A percentile compares a stretch with the other conserved stretches of the same genome.
phyloP scores from a whole-genome alignment of 2,797 vertebrate genomes.

The Pelobates cultripes region DNA sequence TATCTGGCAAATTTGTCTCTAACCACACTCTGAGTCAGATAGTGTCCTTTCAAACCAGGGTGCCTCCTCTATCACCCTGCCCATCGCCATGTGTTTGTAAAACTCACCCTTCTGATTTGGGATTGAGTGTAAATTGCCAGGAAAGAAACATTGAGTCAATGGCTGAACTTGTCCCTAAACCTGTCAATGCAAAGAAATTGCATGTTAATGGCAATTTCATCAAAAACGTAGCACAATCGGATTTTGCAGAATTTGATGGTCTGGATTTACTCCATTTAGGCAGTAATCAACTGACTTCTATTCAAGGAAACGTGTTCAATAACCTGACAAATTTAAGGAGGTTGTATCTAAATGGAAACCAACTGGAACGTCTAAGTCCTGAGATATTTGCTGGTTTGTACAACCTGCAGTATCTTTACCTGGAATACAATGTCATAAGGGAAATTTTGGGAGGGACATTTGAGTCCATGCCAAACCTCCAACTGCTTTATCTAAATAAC shows the following conservation, averaged over 20 bases:
- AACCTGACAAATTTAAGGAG: constrained; percentile 95
- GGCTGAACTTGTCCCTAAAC: constrained; percentile 86
- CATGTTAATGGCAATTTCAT: constrained; percentile 95
- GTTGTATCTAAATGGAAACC: constrained; percentile 95
- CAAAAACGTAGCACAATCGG: constrained; percentile 81
- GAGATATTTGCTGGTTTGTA: constrained; percentile 95
- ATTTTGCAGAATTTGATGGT: constrained; percentile 92
- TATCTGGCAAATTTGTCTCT: constrained; percentile 86
- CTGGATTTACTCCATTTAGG: constrained; percentile 95
- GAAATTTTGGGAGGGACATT: constrained; percentile 95
- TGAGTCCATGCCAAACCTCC: constrained; percentile 94
- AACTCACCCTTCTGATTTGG: constrained; percentile 93
- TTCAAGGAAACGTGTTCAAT: constrained; percentile 90
- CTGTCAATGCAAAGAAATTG: constrained; percentile 92
- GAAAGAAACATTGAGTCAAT: constrained; percentile 90
- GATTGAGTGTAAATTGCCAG: constrained; percentile 95
- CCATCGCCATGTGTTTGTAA: constrained; percentile 92
- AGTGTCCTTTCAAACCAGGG: constrained; percentile 88
- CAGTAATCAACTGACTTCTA: constrained; percentile 88
- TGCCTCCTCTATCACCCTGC: constrained; percentile 85
- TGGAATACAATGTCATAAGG: constrained; percentile 98
- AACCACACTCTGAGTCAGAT: constrained; percentile 89
- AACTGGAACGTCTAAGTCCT: constrained; percentile 91
- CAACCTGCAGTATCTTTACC: constrained; percentile 95
- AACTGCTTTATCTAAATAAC: constrained; percentile 97